Base-by-base conservation (phyloP, 64 coral and sea anemone genomes). In the Stichodactyla mertensii region DNA sequence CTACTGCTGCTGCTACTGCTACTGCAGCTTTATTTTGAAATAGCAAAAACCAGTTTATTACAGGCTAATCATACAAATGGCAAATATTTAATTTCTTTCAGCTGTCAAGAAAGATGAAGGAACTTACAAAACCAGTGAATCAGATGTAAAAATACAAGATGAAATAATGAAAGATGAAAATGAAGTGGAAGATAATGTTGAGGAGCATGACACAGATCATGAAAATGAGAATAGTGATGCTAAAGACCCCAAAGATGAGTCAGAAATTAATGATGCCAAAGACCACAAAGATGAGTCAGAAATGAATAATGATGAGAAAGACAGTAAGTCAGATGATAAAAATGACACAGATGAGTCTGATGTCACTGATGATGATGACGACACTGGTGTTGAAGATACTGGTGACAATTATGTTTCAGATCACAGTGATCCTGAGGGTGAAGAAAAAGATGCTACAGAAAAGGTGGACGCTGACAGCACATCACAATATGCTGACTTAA, bases 361-460 rank as follows among this genome's bases (percentile, higher is more conserved):
- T 19, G 81, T 64, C 55, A 51, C 19, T 62, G 54, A 84, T 52
- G 83, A 89, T 19, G 81, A 61, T 4, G 87, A 88, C 6, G 58
- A 78, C 61, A 13, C 28, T 8, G 70, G 54, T 31, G 54, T 83
- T 15, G 78, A 62, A 79, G 86, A 85, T 16, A n/a, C 54, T 79
- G 16, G 7, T 20, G 55, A 86, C 23, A 54, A 85, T 87, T 52
- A 56, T 78, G 24, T 70, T n/a, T 87, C 87, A 52, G 70, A 87
- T 57, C 18, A n/a, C 22, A 79, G 80, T 52, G 66, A 55, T 12
- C 9, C 57, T 55, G 81, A 92, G 19, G 70, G 51, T 20, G 91
- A 81, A 12, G 36, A 28, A 82, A 28, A 64, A 82, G 57, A 16
- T 59, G 80, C 31, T 79, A 56, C 7, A 7, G 16, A 80, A 55